Evolutionary conservation across 2,797 vertebrate genomes (phyloP), one percentile per base, ranked within the genome.

Genomic region (Lycodopsis pacificus): DNA sequence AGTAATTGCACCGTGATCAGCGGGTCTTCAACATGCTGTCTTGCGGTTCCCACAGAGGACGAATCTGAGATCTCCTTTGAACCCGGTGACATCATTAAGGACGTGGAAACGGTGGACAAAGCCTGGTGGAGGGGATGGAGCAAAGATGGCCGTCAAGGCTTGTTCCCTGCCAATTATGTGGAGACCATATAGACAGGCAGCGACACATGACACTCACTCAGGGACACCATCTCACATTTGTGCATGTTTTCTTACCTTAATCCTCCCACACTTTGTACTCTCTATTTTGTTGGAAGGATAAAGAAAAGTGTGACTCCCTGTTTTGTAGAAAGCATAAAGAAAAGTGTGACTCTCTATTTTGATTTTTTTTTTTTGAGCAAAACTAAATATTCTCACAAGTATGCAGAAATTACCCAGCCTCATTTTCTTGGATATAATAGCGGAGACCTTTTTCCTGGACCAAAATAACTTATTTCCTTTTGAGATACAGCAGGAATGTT

Each of bases 151-250:
- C 95, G 81, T 19, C 94, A 95, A 87, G 95, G 95, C 69, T 90
- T 96, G 80, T 96, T 96, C 83, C 95, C 95, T 62, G 93, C 95
- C 86, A 96, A 95, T 91, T 96, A 95, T 64, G 95, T 96, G 61
- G 95, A 96, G 86, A 94, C 93, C 84, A 95, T 95, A 86, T 95
- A 93, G 71, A 61, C 64, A 80, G 70, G 20, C 58, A n/a, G 59
- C 82, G 20, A 56, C 61, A 65, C 48, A 62, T 30, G 34, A 70
- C 74, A 76, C 81, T 79, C 80, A 81, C 93, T 93, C 93, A 94
- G 92, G 93, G 89, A 91, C 80, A 79, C 77, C 74, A 80, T 89
- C 81, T 85, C 65, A 83, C 46, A 17, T 80, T 85, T 84, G 73
- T 82, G 79, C 83, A 76, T 90, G 81, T 76, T 88, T 84, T 83